These are phyloP conservation scores for Noctua janthe DNA, from an alignment of 2,888 invertebrate genomes.

Conservation along the genomic window DNA sequence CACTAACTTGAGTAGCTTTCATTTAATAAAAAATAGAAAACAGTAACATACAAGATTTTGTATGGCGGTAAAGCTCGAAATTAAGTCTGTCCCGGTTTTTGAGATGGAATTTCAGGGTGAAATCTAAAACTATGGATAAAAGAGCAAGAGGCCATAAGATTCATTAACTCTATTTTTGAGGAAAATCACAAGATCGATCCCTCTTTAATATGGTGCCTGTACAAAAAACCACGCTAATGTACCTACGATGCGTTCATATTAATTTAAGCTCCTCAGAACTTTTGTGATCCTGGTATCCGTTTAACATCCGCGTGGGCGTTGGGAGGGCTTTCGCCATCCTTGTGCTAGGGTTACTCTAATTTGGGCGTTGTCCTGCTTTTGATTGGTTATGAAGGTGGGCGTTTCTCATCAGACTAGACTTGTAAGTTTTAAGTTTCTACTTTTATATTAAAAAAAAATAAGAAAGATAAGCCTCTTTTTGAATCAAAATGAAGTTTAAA, in stretches of 20 bases:
- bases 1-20: no score
- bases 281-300: slow-evolving; percentile 27
- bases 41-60: no score
- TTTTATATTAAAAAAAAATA: no score
- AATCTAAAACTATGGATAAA: no score
- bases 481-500: neutral
- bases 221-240: neutral
- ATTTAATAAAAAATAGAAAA: no score
- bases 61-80: no score
- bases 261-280: neutral
- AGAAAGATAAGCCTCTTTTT: neutral
- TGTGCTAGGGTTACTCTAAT: slow-evolving; percentile 18
- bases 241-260: neutral
- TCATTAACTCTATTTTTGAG: no score
- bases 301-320: slow-evolving; percentile 33
- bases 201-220: neutral
- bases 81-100: no score
- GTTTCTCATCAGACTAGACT: neutral
- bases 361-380: slow-evolving; percentile 34
- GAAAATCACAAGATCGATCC: neutral
- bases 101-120: no score
- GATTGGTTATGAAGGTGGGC: slow-evolving; percentile 43
- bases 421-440: neutral
- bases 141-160: no score
- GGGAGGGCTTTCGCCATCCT: slow-evolving; percentile 24